These are phyloP conservation scores for Candidula unifasciata DNA, from an alignment of 2,888 invertebrate genomes.

Conservation along the genomic window DNA sequence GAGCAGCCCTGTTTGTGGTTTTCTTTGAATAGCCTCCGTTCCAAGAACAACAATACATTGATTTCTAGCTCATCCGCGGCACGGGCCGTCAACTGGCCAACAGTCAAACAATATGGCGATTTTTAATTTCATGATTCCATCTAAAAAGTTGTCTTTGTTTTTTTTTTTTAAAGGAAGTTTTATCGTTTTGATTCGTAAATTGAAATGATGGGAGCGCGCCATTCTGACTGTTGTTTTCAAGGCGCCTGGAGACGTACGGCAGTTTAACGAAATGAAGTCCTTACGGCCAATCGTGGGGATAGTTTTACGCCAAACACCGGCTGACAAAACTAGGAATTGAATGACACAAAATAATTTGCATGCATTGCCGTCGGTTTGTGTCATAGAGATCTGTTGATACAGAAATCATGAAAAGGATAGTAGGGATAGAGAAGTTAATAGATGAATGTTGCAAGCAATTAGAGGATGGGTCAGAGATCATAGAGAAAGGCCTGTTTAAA, in stretches of 20 bases:
- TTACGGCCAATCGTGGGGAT: background rate
- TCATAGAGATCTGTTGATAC: background rate
- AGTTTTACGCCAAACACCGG: background rate
- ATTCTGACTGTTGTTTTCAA: background rate
- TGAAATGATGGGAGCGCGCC: background rate
- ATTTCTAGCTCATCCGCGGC: background rate
- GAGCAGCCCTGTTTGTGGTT: slow-evolving; percentile 31
- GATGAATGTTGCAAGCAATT: background rate
- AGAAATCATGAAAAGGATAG: too few relatives aligned
- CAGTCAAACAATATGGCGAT: slow-evolving; percentile 29
- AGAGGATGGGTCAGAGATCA: background rate
- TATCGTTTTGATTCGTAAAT: background rate
- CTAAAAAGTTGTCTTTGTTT: slow-evolving; percentile 1
- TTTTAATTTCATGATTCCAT: background rate
- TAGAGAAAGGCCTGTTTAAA: too few relatives aligned
- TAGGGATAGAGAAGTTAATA: too few relatives aligned
- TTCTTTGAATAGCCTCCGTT: slow-evolving; percentile 24
- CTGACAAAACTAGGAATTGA: background rate
- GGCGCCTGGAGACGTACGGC: background rate
- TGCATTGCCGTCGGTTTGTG: background rate
- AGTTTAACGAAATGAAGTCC: background rate
- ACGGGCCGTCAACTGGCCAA: slow-evolving; percentile 25
- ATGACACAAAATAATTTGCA: background rate
- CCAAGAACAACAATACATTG: slow-evolving; percentile 1
- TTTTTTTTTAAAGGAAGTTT: background rate